phyloP scores from a whole-genome alignment of 2,797 vertebrate species.

The Limosa lapponica region DNA sequence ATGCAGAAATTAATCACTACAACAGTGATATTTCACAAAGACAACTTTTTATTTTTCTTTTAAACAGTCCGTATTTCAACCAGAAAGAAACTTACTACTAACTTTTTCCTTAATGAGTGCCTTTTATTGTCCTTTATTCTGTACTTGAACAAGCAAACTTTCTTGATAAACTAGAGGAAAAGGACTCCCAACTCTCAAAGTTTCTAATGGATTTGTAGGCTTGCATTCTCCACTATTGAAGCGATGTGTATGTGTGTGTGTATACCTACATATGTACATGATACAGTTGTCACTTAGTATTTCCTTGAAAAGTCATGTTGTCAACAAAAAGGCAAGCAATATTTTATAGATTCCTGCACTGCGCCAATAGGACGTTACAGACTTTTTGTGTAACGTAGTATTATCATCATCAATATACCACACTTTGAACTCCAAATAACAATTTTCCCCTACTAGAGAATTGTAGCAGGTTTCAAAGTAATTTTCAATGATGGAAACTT shows the following conservation, averaged over 20 bases:
- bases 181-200: not conserved
- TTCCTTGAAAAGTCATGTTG: not conserved
- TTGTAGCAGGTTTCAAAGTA: not conserved
- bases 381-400: not conserved
- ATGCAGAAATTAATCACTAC: not conserved
- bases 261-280: rapidly evolving
- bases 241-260: rapidly evolving
- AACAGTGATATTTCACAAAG: not conserved
- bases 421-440: not conserved
- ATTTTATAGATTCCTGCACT: not conserved
- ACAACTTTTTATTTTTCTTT: not conserved
- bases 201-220: not conserved
- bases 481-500: not conserved
- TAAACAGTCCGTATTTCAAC: not conserved
- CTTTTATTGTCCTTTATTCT: not conserved
- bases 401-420: not conserved
- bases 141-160: not conserved
- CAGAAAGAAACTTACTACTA: not conserved
- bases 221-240: not conserved
- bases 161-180: not conserved
- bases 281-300: not conserved
- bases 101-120: rapidly evolving
- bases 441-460: not conserved
- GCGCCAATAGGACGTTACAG: not conserved
- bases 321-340: not conserved